Percentiles rank a stretch among this genome's conserved stretches.
Conservation (phyloP, 2,888 invertebrate genomes). For the Leptinotarsa juncta region DNA sequence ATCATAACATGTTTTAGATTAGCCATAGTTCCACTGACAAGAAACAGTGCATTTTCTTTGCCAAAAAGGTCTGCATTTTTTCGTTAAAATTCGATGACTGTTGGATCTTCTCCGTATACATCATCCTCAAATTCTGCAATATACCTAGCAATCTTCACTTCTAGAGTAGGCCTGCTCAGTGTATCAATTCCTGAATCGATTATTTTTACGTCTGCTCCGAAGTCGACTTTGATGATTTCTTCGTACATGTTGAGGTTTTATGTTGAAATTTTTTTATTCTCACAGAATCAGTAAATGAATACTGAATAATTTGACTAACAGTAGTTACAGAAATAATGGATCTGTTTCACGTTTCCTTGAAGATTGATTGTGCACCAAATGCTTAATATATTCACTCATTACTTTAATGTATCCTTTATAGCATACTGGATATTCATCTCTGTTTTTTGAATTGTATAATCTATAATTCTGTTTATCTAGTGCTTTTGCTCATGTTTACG, state of each 20-base stretch:
- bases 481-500: too few species aligned
- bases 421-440: too few species aligned
- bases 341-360: too few species aligned
- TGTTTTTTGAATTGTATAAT: too few species aligned
- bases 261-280: too few species aligned
- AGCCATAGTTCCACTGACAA: conserved; percentile 94
- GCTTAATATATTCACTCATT: too few species aligned
- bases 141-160: conserved; percentile 90
- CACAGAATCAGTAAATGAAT: too few species aligned
- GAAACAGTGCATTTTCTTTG: conserved; percentile 92
- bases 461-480: too few species aligned
- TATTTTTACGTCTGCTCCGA: conserved; percentile 59
- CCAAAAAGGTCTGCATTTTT: conserved; percentile 82
- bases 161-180: conserved; percentile 82
- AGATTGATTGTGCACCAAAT: too few species aligned
- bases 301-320: too few species aligned
- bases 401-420: too few species aligned
- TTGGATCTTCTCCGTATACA: conserved; percentile 91
- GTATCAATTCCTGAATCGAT: conserved; percentile 95
- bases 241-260: conserved; percentile 52
- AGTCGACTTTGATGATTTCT: conserved; percentile 54
- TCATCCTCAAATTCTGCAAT: conserved; percentile 92
- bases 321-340: too few species aligned
- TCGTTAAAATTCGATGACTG: conserved; percentile 82
- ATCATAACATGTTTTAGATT: conserved; percentile 93